phyloP scores from a whole-genome alignment of 2,113 vertebrate genomes.

The Ailuropoda melanoleuca region DNA sequence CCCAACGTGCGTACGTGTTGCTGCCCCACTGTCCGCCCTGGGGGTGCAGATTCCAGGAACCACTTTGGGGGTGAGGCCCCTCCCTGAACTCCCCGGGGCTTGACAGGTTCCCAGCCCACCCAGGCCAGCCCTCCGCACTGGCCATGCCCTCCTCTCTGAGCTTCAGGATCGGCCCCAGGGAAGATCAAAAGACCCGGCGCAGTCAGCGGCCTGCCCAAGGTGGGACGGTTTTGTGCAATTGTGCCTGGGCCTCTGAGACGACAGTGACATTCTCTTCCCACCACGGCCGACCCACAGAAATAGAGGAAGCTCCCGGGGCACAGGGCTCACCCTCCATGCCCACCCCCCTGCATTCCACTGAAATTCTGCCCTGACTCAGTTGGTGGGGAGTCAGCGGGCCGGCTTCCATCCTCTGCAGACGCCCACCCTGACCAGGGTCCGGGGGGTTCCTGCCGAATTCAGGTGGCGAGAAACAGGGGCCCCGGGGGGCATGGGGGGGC shows the following conservation, averaged over 20 bases:
- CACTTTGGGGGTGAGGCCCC: accelerated
- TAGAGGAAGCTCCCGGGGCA: background rate
- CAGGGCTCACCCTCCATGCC: accelerated
- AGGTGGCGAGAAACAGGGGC: accelerated
- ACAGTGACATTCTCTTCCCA: background rate
- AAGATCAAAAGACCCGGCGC: background rate
- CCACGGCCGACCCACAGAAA: background rate
- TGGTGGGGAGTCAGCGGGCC: background rate
- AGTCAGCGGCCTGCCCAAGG: accelerated
- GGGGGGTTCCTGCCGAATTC: background rate
- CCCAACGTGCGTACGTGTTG: accelerated
- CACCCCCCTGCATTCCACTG: accelerated
- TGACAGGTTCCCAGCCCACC: no score
- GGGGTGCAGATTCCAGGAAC: accelerated
- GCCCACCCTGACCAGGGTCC: background rate
- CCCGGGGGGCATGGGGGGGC: accelerated
- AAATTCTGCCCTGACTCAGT: background rate
- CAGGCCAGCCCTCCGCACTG: background rate
- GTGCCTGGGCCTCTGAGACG: accelerated
- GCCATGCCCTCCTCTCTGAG: accelerated
- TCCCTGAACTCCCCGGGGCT: background rate
- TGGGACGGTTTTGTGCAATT: accelerated
- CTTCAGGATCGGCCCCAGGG: background rate
- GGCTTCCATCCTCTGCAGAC: background rate
- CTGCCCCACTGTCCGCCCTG: accelerated